Conservation (phyloP, 2,888 invertebrate genomes). For the Oasisia sp. region DNA sequence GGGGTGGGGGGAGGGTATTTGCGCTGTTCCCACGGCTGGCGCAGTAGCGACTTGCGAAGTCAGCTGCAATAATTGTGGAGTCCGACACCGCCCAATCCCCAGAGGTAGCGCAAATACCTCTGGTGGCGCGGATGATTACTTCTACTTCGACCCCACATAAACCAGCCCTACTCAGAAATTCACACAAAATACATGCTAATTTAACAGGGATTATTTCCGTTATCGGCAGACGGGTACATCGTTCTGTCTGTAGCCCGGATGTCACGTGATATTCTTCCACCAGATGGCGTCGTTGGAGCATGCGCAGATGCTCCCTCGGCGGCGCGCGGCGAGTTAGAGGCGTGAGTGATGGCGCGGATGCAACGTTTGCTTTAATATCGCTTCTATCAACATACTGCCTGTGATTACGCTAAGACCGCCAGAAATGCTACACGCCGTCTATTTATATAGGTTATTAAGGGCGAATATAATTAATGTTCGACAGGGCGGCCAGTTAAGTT, state of each 20-base stretch:
- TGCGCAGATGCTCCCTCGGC: not conserved
- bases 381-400: not conserved
- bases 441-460: conserved; percentile 1
- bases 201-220: too few species aligned
- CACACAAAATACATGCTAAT: too few species aligned
- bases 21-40: too few species aligned
- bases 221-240: too few species aligned
- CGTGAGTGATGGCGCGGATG: not conserved
- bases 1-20: too few species aligned
- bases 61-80: too few species aligned
- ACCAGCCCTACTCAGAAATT: too few species aligned
- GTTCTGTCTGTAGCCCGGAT: not conserved
- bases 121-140: too few species aligned
- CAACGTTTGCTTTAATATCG: not conserved
- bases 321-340: not conserved
- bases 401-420: not conserved
- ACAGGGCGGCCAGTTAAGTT: not conserved
- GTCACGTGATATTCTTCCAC: not conserved
- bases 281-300: not conserved
- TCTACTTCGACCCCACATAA: too few species aligned
- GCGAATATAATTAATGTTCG: conserved; percentile 13
- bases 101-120: too few species aligned
- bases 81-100: too few species aligned
- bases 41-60: too few species aligned
- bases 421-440: not conserved